These are phyloP conservation scores for Rhombomys opimus DNA, from an alignment of 2,113 vertebrate genomes.

Conservation along the genomic window DNA sequence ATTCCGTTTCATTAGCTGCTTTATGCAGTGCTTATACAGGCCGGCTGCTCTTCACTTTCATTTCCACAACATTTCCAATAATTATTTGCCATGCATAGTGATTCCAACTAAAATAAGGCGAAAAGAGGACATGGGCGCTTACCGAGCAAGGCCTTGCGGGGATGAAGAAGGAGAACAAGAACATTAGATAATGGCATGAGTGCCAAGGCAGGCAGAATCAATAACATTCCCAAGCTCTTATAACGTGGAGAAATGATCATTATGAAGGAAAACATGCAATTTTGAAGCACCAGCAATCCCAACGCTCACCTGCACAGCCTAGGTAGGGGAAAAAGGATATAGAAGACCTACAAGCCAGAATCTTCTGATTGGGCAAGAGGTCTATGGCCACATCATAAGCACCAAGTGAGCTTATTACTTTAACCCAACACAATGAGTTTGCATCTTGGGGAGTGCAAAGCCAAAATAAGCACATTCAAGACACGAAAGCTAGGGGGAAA, in stretches of 20 bases:
- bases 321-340: not conserved
- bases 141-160: not conserved
- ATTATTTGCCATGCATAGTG: not conserved
- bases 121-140: not conserved
- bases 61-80: not conserved
- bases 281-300: not conserved
- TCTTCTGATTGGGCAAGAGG: not conserved
- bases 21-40: not conserved
- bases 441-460: not conserved
- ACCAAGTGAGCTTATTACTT: not conserved
- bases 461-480: not conserved
- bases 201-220: not conserved
- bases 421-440: no score
- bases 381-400: rapidly evolving
- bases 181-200: not conserved
- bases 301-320: not conserved
- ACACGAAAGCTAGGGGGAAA: not conserved
- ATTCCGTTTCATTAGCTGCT: conserved; percentile 54
- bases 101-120: not conserved
- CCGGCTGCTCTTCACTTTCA: not conserved
- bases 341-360: not conserved
- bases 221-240: not conserved
- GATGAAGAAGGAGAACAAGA: not conserved
- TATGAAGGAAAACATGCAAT: not conserved
- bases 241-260: not conserved